Base-by-base conservation (phyloP, 2,888 invertebrate genomes). In the Mythimna ferrago region DNA sequence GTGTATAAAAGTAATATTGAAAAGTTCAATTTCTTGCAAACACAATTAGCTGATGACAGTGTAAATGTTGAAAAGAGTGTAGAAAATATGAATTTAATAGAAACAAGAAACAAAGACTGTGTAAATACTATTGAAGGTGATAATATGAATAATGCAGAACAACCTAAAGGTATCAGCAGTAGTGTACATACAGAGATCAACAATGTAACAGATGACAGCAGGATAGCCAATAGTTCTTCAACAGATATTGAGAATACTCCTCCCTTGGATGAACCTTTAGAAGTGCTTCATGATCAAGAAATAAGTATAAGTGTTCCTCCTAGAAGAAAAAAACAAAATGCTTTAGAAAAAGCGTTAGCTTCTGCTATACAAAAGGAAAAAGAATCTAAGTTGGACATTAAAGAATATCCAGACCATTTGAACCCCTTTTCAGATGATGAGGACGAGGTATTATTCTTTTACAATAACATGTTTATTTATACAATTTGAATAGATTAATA, bases 401-500 rank as follows among this genome's bases (percentile, higher is more conserved):
- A 90, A 78, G 84, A 91, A 80, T 98, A 99, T 94, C 99, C 99
- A 0, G 97, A 97, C 81, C 97, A 98, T 89, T 95, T 98, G 80
- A 99, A 99, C 96, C 99, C 99, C 7, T 99, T 99, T 94, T 97
- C 97, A 53, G 98, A 97, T 84, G 98, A 98, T 41, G 95, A 94
- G 61, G 95, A 94, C 84, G 93, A 92, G 89, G 93, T 93, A 88
- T 77, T 64, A 56, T 26, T 0, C 0, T 61, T 60, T 14, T 57
- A 53, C 26, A 38, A 38, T 19, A 48, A 21, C 16, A 51, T 26
- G 2, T n/a, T 21, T 68, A 54, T 58, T 38, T 6, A 48, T 32
- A 32, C 51, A 21, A 32, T 57, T 26, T 6, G 21, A 67, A 48
- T 65, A 2, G 19, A 32, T 71, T 19, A 26, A n/a, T 48, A 9